A percentile compares a stretch with the other conserved stretches of the same genome.
phyloP scores from a whole-genome alignment of 2,888 invertebrate species.

The Itoplectis maculator region DNA sequence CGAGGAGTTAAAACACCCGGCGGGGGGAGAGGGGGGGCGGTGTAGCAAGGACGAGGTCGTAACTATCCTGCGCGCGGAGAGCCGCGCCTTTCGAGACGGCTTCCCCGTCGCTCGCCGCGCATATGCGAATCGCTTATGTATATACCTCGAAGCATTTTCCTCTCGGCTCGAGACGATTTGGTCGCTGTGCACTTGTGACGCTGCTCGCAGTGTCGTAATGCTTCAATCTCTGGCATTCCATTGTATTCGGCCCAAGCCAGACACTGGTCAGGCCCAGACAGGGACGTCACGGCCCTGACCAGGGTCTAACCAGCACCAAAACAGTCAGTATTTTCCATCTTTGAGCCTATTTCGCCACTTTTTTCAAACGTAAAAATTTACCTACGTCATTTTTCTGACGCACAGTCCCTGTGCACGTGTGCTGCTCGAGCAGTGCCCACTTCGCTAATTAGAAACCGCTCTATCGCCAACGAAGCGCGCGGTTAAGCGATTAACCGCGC shows the following conservation, averaged over 20 bases:
- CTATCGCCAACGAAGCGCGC: conserved; percentile 71
- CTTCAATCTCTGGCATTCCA: conserved; percentile 78
- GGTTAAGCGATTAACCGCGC: conserved; percentile 78
- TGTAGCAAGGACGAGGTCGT: conserved; percentile 64
- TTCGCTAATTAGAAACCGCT: conserved; percentile 81
- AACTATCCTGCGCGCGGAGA: conserved; percentile 52
- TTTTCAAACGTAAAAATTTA: neutral
- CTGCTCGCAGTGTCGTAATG: conserved; percentile 68
- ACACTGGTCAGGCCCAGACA: no score
- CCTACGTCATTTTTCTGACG: neutral
- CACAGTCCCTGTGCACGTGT: neutral
- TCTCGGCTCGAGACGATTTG: conserved; percentile 64
- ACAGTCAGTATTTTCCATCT: neutral
- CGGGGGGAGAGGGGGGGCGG: neutral
- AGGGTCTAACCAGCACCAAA: no score
- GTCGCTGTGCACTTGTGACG: conserved; percentile 68
- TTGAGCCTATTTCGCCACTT: no score
- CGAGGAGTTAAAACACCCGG: conserved; percentile 61
- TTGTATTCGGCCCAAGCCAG: no score
- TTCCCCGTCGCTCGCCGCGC: conserved; percentile 26
- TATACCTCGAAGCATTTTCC: conserved; percentile 27
- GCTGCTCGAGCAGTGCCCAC: conserved; percentile 55
- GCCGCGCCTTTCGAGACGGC: conserved; percentile 58
- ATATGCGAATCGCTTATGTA: no score
- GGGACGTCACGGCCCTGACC: no score